A percentile compares a stretch with the other conserved stretches of the same genome.
These are phyloP conservation scores for Pelvicachromis taeniatus DNA, from an alignment of 2,113 vertebrate species.

Conservation along the genomic window DNA sequence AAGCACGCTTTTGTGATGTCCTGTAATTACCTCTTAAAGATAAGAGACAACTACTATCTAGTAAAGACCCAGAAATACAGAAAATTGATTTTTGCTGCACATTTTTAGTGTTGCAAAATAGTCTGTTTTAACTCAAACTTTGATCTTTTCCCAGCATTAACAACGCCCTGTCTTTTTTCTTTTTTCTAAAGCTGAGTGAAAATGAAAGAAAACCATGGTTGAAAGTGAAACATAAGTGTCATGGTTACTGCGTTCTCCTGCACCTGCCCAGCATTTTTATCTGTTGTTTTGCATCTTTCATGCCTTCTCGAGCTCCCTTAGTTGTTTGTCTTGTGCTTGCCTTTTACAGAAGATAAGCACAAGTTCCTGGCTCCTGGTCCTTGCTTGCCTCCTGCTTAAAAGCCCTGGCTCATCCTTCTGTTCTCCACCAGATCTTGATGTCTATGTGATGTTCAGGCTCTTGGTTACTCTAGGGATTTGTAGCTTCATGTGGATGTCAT, in stretches of 20 bases:
- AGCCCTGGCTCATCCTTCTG: not conserved
- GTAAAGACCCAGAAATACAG: not conserved
- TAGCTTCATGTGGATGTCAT: not conserved
- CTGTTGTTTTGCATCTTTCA: not conserved
- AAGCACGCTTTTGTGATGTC: not conserved
- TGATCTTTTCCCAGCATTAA: not conserved
- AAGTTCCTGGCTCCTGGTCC: not conserved
- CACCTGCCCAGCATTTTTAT: not conserved
- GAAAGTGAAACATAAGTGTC: not conserved
- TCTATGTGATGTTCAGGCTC: not conserved
- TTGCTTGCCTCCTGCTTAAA: not conserved
- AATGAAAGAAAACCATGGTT: not conserved
- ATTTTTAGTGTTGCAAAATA: not conserved
- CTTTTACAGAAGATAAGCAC: rapidly evolving
- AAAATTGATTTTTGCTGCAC: not conserved
- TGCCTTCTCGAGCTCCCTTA: rapidly evolving
- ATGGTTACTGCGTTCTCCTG: not conserved
- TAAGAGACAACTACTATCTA: not conserved
- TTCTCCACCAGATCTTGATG: not conserved
- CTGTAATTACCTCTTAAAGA: not conserved
- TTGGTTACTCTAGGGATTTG: not conserved
- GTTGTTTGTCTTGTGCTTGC: not conserved
- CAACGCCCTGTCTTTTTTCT: not conserved
- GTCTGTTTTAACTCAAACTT: not conserved
- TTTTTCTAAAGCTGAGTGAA: not conserved